Evolutionary conservation across 1,140 invertebrate species (phyloP).

Genomic region (Anastrepha obliqua): DNA sequence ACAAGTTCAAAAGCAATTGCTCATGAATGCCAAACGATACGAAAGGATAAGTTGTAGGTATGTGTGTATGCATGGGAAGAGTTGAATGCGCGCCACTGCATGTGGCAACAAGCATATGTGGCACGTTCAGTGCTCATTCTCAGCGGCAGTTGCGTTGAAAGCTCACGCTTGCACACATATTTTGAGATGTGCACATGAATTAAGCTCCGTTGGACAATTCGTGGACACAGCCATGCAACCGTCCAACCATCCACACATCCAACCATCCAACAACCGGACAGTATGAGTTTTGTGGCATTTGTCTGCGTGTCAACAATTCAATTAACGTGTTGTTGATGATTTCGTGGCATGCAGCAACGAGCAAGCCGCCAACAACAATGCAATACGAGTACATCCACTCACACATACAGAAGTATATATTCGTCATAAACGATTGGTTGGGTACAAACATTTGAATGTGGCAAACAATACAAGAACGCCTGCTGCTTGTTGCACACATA

Average conservation of each 20-base stretch:
- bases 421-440: background rate
- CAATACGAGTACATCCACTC: background rate
- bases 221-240: too few species aligned
- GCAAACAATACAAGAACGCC: constrained; percentile 15
- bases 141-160: background rate
- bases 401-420: background rate
- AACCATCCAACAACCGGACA: constrained; percentile 20
- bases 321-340: constrained; percentile 65
- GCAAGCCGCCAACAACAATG: background rate
- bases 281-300: constrained; percentile 56
- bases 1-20: constrained; percentile 48
- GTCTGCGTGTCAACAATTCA: constrained; percentile 72
- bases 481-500: background rate
- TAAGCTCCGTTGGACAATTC: too few species aligned
- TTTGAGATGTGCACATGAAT: too few species aligned
- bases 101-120: background rate
- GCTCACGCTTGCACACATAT: background rate
- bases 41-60: background rate
- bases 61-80: background rate
- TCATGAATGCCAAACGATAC: background rate
- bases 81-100: background rate
- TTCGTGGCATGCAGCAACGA: constrained; percentile 31
- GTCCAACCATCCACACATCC: background rate
- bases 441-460: constrained; percentile 8
- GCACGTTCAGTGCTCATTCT: background rate